phyloP scores from a whole-genome alignment of 2,113 vertebrate genomes.

The Grus americana region DNA sequence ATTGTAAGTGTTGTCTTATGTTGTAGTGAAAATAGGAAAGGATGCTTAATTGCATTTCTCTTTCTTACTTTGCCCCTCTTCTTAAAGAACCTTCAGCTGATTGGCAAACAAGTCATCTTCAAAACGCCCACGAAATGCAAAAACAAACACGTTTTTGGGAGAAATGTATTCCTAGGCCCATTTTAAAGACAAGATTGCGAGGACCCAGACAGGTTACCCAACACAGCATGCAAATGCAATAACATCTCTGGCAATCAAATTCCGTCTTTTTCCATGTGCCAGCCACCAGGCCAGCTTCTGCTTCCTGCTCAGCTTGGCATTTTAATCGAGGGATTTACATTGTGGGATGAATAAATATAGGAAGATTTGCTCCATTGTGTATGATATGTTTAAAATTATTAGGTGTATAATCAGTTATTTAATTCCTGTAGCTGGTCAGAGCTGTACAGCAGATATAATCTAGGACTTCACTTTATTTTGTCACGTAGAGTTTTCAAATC shows the following conservation, averaged over 20 bases:
- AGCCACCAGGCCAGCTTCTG: neutral
- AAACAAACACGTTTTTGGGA: accelerated
- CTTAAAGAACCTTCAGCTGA: neutral
- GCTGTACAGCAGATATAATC: neutral
- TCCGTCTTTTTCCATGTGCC: neutral
- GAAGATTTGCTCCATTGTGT: neutral
- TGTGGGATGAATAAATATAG: neutral
- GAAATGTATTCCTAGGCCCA: neutral
- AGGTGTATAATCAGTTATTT: neutral
- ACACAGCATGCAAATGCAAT: neutral
- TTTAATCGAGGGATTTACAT: neutral
- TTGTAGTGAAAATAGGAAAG: neutral
- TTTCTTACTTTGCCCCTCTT: neutral
- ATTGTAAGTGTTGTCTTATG: neutral
- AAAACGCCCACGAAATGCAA: neutral
- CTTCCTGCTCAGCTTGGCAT: neutral
- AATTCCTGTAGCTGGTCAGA: neutral
- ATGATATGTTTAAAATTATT: neutral
- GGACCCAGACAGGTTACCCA: neutral
- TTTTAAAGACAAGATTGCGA: neutral
- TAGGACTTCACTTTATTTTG: neutral
- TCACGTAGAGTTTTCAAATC: neutral
- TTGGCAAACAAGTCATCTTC: neutral
- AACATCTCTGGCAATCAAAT: neutral
- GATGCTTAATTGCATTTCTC: neutral